These are phyloP conservation scores for Ametastegia equiseti DNA, from an alignment of 2,888 invertebrate genomes.

Conservation along the genomic window DNA sequence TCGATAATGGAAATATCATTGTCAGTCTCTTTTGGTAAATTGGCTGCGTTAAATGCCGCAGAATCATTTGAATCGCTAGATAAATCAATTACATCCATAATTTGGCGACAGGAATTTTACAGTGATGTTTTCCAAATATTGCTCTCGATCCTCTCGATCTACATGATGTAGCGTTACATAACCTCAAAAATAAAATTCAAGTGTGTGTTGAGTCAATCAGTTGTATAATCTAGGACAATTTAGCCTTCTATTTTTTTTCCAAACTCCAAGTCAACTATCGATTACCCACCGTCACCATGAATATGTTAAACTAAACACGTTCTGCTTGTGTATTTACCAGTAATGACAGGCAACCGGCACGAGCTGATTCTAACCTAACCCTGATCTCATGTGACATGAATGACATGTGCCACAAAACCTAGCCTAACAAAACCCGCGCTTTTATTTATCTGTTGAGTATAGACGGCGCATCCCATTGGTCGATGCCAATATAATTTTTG, in stretches of 20 bases:
- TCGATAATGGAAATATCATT: background rate
- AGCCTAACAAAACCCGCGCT: too few relatives aligned
- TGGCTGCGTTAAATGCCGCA: background rate
- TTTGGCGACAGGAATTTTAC: background rate
- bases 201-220: background rate
- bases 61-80: conserved; percentile 59
- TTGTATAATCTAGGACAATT: background rate
- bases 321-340: background rate
- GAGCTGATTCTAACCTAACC: too few relatives aligned
- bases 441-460: too few relatives aligned
- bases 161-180: background rate
- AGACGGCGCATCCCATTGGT: too few relatives aligned
- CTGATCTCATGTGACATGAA: too few relatives aligned
- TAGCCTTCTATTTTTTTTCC: background rate
- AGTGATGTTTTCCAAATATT: background rate
- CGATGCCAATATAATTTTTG: too few relatives aligned
- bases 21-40: background rate
- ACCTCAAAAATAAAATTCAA: background rate
- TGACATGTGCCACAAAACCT: too few relatives aligned
- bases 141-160: background rate
- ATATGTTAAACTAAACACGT: background rate
- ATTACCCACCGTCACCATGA: background rate
- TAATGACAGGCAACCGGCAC: too few relatives aligned
- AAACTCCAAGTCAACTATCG: background rate
- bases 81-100: conserved; percentile 32